Percentiles rank a stretch among this genome's conserved stretches.
Evolutionary conservation across 2,888 invertebrate genomes (phyloP).

Genomic region (Melanostoma mellinum): DNA sequence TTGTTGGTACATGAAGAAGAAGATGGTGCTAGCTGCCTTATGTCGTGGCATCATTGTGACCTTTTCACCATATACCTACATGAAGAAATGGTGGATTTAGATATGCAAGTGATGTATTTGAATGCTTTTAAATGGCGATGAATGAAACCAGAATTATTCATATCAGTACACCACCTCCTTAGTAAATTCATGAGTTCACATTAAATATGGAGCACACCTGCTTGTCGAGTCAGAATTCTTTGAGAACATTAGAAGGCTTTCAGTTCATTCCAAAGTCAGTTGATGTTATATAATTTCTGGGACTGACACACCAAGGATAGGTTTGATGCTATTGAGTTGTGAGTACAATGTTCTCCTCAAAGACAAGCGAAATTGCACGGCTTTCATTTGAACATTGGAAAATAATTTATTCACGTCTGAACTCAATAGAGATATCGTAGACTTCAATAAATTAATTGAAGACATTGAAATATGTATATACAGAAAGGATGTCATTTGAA

Average conservation of each 20-base stretch:
- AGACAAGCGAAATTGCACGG: neutral
- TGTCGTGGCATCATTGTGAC: slow-evolving; percentile 15
- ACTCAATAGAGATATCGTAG: neutral
- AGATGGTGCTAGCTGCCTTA: slow-evolving; percentile 22
- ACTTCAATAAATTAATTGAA: no score
- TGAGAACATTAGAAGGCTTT: slow-evolving; percentile 9
- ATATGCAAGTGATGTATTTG: slow-evolving; percentile 17
- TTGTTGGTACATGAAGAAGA: slow-evolving; percentile 1
- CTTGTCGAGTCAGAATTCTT: slow-evolving; percentile 25
- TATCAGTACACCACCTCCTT: slow-evolving; percentile 2
- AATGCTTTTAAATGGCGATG: slow-evolving; percentile 11
- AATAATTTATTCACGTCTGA: neutral
- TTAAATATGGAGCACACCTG: slow-evolving; percentile 42
- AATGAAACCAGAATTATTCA: slow-evolving; percentile 11
- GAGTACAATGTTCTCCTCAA: neutral
- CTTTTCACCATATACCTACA: slow-evolving; percentile 12
- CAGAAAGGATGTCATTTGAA: no score
- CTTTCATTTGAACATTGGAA: slow-evolving; percentile 4
- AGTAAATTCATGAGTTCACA: slow-evolving; percentile 23
- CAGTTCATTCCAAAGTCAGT: no score
- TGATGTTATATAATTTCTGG: slow-evolving; percentile 7
- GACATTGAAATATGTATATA: no score
- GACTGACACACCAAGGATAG: slow-evolving; percentile 5
- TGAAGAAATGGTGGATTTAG: slow-evolving; percentile 29
- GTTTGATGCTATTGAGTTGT: slow-evolving; percentile 2